phyloP scores from a whole-genome alignment of 2,888 invertebrate genomes.

The Pardosa pseudoannulata region DNA sequence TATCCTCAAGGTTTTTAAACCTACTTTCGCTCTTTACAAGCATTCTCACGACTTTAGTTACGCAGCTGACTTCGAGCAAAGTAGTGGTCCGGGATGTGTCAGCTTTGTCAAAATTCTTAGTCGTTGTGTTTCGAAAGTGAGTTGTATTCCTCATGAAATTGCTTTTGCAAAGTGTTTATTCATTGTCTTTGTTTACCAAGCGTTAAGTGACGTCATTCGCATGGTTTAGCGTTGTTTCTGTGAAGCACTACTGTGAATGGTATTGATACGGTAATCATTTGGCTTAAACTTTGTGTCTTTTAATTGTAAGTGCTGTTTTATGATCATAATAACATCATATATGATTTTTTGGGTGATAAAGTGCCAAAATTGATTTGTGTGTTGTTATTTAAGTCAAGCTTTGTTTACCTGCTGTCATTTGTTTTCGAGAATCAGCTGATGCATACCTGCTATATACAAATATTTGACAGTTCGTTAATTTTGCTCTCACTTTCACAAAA shows the following conservation, averaged over 20 bases:
- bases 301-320: background rate
- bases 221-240: background rate
- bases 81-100: background rate
- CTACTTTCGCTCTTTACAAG: slow-evolving; percentile 14
- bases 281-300: background rate
- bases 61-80: background rate
- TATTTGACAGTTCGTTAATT: no score
- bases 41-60: background rate
- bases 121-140: background rate
- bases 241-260: background rate
- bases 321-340: no score
- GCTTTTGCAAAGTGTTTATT: no score
- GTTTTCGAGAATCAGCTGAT: no score
- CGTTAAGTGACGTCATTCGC: background rate
- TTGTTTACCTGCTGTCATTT: no score
- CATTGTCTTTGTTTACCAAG: background rate
- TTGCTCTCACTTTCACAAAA: no score
- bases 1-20: slow-evolving; percentile 18
- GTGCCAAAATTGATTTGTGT: no score
- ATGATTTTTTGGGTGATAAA: no score
- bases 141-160: no score
- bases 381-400: no score
- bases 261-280: background rate
- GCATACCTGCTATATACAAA: no score
- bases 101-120: background rate